Percentiles rank a stretch among this genome's conserved stretches.
These are phyloP conservation scores for Harpagoxenus sublaevis DNA, from an alignment of 2,888 invertebrate genomes.

Conservation along the genomic window DNA sequence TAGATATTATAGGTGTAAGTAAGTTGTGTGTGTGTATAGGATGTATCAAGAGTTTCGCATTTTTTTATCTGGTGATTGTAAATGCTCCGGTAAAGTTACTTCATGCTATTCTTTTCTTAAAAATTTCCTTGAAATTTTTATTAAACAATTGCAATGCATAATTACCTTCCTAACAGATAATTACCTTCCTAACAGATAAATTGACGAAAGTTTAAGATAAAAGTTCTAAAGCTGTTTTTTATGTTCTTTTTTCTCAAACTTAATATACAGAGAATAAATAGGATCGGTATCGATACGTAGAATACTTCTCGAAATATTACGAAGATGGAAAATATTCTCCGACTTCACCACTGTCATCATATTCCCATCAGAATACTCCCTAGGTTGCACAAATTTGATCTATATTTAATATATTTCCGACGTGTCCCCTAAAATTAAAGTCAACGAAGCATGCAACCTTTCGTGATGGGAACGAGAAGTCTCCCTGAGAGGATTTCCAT, in stretches of 20 bases:
- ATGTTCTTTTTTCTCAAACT: background rate
- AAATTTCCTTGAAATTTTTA: background rate
- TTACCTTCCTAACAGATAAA: background rate
- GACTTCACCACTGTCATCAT: slow-evolving; percentile 21
- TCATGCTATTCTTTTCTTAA: background rate
- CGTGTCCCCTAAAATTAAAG: slow-evolving; percentile 71
- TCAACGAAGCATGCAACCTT: slow-evolving; percentile 72
- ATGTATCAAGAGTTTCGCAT: background rate
- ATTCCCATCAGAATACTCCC: slow-evolving; percentile 44
- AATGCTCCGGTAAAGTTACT: background rate
- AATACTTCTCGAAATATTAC: slow-evolving; percentile 14
- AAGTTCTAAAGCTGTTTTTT: background rate
- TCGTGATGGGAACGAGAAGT: slow-evolving; percentile 66
- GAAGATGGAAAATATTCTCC: slow-evolving; percentile 38
- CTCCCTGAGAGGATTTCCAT: slow-evolving; percentile 62
- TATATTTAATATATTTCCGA: slow-evolving; percentile 72
- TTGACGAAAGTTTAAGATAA: background rate
- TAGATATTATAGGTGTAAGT: background rate
- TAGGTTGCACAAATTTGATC: slow-evolving; percentile 66
- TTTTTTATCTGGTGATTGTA: background rate
- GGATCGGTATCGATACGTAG: slow-evolving; percentile 5
- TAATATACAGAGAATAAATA: background rate
- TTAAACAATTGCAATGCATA: background rate
- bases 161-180: background rate
- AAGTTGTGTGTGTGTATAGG: background rate